A percentile compares a stretch with the other conserved stretches of the same genome.
phyloP scores from a whole-genome alignment of 1,140 invertebrate genomes.

The Platyura marginata region DNA sequence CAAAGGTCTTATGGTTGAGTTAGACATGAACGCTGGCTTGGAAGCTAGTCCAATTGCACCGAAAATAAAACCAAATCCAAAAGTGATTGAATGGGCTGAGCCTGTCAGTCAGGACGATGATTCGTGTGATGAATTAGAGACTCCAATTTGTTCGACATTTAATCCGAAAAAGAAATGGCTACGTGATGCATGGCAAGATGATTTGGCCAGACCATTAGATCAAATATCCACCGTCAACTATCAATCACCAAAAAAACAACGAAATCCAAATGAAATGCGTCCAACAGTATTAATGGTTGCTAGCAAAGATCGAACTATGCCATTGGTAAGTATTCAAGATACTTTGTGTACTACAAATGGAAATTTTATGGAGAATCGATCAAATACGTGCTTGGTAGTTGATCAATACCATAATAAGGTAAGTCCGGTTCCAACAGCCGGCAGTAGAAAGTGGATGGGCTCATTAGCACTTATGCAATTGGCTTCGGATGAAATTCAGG shows the following conservation, averaged over 20 bases:
- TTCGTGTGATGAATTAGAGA: conserved; percentile 3
- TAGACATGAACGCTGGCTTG: conserved; percentile 8
- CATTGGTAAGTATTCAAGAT: conserved; percentile 3
- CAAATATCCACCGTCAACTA: conserved; percentile 7
- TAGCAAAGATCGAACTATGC: conserved; percentile 13
- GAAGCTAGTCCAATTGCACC: conserved; percentile 5
- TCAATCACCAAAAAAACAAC: neutral
- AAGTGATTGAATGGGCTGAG: conserved; percentile 16
- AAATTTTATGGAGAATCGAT: neutral
- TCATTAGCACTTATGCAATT: conserved; percentile 49
- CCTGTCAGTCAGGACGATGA: conserved; percentile 17
- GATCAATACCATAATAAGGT: neutral
- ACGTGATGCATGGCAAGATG: conserved; percentile 32
- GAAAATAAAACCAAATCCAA: conserved; percentile 21
- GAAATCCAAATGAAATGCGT: conserved; percentile 28
- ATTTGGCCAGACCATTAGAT: conserved; percentile 15
- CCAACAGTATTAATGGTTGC: conserved; percentile 35
- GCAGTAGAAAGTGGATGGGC: conserved; percentile 34
- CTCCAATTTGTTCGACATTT: conserved; percentile 24
- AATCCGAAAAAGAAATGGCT: conserved; percentile 45
- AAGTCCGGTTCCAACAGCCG: conserved; percentile 15
- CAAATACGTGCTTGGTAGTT: neutral
- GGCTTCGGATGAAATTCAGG: conserved; percentile 10
- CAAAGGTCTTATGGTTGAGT: conserved; percentile 10
- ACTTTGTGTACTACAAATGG: neutral